These are phyloP conservation scores for Diacarnus erythraeanus DNA, from an alignment of 37 sponge, comb jelly and placozoan genomes.

Conservation along the genomic window DNA sequence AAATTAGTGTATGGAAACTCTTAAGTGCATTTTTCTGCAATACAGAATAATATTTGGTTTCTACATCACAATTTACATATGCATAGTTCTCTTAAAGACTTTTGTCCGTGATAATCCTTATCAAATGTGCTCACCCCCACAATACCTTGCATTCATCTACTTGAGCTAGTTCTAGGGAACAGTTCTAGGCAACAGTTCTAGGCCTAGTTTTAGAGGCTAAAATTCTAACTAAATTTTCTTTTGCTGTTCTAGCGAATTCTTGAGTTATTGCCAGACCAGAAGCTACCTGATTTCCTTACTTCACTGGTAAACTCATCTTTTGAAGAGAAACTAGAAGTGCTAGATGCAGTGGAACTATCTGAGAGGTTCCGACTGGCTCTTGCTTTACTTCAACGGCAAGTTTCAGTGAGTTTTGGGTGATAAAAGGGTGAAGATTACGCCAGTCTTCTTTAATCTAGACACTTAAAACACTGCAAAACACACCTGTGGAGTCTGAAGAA, in stretches of 20 bases:
- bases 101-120: no score
- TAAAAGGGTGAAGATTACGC: neutral
- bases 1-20: no score
- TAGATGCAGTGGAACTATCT: constrained; percentile 54
- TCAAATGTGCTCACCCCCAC: no score
- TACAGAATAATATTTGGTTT: no score
- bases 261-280: constrained; percentile 56
- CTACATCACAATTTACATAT: no score
- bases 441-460: neutral
- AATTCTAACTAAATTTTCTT: no score
- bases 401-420: constrained; percentile 52
- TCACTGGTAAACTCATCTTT: constrained; percentile 61
- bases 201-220: neutral
- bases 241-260: constrained; percentile 32
- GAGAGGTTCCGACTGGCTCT: constrained; percentile 45
- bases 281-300: constrained; percentile 75
- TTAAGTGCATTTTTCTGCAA: no score
- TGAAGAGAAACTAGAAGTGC: constrained; percentile 67
- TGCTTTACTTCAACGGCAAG: constrained; percentile 61
- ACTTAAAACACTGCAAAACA: neutral
- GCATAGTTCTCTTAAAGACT: no score
- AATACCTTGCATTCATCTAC: no score
- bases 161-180: no score
- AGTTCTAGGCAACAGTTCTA: no score
- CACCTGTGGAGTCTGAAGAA: neutral